phyloP scores from a whole-genome alignment of 1,140 invertebrate genomes.

The Dendroctonus valens region DNA sequence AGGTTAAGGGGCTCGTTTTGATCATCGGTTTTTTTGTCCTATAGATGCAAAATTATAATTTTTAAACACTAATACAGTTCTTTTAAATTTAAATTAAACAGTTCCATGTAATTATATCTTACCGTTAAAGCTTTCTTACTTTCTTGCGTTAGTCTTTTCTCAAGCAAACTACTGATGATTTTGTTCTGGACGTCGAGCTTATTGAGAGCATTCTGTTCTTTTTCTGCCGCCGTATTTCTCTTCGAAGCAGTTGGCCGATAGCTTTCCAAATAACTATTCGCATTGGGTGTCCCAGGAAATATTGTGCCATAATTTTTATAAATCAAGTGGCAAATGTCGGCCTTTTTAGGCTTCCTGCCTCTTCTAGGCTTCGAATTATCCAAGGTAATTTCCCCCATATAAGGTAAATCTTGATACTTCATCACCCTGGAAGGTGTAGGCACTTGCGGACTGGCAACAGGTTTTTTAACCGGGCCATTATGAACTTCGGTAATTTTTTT shows the following conservation, averaged over 20 bases:
- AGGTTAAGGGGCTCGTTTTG: conserved; percentile 79
- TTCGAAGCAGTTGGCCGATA: conserved; percentile 39
- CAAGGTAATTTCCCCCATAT: conserved; percentile 87
- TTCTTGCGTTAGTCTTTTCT: conserved; percentile 67
- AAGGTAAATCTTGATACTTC: conserved; percentile 79
- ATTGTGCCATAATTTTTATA: conserved; percentile 88
- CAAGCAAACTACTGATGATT: conserved; percentile 66
- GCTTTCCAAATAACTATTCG: conserved; percentile 49
- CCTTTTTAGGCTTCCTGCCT: conserved; percentile 84
- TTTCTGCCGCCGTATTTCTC: conserved; percentile 37
- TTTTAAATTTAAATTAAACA: neutral
- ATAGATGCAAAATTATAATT: conserved; percentile 1
- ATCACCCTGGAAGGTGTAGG: conserved; percentile 56
- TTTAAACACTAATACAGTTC: neutral
- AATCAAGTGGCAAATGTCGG: conserved; percentile 87
- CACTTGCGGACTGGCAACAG: conserved; percentile 29
- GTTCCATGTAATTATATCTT: neutral
- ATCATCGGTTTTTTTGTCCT: conserved; percentile 42
- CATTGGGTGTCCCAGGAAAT: conserved; percentile 68
- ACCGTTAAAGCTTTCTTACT: conserved; percentile 47
- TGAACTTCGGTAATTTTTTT: conserved; percentile 64
- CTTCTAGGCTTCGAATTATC: conserved; percentile 80
- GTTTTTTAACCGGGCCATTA: conserved; percentile 36
- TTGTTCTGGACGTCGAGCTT: conserved; percentile 67
- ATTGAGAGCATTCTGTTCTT: conserved; percentile 37